phyloP scores from a whole-genome alignment of 2,113 vertebrate species.

The Sinocyclocheilus anshuiensis region DNA sequence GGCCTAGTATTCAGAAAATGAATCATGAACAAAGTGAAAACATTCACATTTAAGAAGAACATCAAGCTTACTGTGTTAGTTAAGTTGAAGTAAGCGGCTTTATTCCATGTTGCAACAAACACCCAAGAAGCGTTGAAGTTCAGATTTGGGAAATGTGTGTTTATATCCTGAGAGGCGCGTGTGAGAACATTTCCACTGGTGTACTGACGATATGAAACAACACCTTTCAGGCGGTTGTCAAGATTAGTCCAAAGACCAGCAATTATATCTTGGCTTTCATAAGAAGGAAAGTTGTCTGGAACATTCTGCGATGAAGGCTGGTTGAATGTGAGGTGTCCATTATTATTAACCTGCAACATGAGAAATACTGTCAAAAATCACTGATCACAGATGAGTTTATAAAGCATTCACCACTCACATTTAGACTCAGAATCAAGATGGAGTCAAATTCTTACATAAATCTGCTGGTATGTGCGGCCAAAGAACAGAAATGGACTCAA shows the following conservation, averaged over 20 bases:
- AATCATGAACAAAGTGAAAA: not conserved
- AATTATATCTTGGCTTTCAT: conserved; percentile 24
- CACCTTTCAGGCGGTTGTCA: no score
- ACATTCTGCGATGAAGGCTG: not conserved
- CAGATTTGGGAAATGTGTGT: not conserved
- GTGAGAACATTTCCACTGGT: no score
- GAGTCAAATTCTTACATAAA: no score
- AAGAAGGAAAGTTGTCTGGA: no score
- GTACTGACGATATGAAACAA: no score
- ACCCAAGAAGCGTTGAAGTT: conserved; percentile 1
- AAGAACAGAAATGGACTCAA: not conserved
- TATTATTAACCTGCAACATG: conserved; percentile 37
- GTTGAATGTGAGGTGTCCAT: conserved; percentile 45
- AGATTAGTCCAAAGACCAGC: conserved; percentile 13
- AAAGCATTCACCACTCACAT: not conserved
- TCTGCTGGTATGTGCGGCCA: no score
- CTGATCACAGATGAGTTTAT: not conserved
- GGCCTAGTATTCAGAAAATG: no score
- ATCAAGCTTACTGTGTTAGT: not conserved
- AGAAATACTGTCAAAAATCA: not conserved
- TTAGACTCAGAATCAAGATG: no score
- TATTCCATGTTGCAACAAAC: not conserved
- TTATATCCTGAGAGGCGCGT: conserved; percentile 48
- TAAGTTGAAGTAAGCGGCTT: not conserved
- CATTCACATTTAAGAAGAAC: not conserved